Base-by-base conservation (phyloP, 2,797 vertebrate genomes). In the Acrocephalus scirpaceus region DNA sequence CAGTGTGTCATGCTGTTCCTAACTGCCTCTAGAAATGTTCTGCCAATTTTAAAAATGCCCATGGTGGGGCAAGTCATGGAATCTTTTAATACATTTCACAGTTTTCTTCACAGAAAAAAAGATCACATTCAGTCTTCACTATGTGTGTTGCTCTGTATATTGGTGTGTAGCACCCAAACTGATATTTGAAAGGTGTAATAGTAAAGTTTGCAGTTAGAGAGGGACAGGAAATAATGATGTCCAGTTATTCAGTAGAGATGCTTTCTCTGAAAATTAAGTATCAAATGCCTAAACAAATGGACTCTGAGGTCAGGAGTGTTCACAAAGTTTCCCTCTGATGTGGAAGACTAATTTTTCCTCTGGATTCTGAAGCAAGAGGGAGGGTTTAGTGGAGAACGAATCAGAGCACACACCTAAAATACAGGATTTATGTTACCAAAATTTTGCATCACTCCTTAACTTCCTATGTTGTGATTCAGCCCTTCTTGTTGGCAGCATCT, bases 351-450 rank as follows among this genome's bases (percentile, higher is more conserved):
- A 25, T 67, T 86, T 92, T 77, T 21, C 29, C 23, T 66, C 48
- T 47, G 19, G 14, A 83, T 8, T 56, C 50, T 79, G 72, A 88
- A 90, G 38, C 20, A 65, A 62, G 60, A 60, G 20, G 14, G 36
- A 74, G 9, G 3, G 2, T 56, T 67, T 86, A 66, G 29, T 34
- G 50, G 48, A 50, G 9, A 12, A 54, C 0, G 0, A 69, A 61
- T 58, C 9, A 57, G 62, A 91, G 6, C 54, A 50, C 8, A 22
- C 5, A 15, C 16, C 27, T 61, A 51, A 91, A 78, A 71, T 34
- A 25, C 4, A 23, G 13, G 29, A 48, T 67, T 62, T 76, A 12
- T 34, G 27, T 30, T 51, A 56, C n/a, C 13, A 32, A 74, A 95
- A 38, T 16, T 79, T 82, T 48, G 32, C n/a, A 29, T 62, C 2